Conservation (phyloP, 1,140 invertebrate genomes). For the Bombus picipes region DNA sequence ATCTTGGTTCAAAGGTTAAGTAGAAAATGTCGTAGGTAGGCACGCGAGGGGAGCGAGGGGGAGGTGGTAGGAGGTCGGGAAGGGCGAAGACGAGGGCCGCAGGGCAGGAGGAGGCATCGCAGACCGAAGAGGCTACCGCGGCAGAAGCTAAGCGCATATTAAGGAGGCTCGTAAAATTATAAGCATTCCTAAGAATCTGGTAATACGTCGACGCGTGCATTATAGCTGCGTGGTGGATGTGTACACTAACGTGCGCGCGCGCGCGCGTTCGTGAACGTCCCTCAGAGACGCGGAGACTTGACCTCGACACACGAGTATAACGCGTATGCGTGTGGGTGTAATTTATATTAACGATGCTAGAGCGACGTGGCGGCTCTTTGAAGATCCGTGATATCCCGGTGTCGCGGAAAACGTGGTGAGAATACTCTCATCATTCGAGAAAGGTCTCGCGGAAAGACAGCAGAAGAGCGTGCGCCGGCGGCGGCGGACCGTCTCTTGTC, state of each 20-base stretch:
- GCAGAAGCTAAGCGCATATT: constrained; percentile 78
- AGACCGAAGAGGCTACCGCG: constrained; percentile 65
- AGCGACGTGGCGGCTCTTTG: constrained; percentile 65
- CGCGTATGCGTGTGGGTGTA: constrained; percentile 50
- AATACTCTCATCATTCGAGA: constrained; percentile 79
- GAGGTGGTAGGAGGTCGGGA: not conserved
- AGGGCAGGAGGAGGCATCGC: constrained; percentile 30
- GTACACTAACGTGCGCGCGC: too few species aligned
- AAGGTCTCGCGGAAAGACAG: constrained; percentile 46
- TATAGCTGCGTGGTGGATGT: constrained; percentile 9
- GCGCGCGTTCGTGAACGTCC: too few species aligned
- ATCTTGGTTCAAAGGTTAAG: constrained; percentile 70
- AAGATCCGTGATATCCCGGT: constrained; percentile 64
- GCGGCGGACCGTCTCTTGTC: not conserved
- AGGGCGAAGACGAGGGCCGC: too few species aligned
- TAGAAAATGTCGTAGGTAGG: constrained; percentile 70
- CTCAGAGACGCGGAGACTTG: not conserved
- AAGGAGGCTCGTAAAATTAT: constrained; percentile 81
- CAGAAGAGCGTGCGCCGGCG: constrained; percentile 4
- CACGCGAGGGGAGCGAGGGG: constrained; percentile 23
- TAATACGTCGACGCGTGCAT: constrained; percentile 72
- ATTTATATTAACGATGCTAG: constrained; percentile 74
- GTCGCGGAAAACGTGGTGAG: constrained; percentile 74
- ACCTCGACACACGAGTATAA: constrained; percentile 3
- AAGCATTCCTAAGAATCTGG: constrained; percentile 77